Conservation (phyloP, 2,113 vertebrate genomes). For the Microtus pennsylvanicus region DNA sequence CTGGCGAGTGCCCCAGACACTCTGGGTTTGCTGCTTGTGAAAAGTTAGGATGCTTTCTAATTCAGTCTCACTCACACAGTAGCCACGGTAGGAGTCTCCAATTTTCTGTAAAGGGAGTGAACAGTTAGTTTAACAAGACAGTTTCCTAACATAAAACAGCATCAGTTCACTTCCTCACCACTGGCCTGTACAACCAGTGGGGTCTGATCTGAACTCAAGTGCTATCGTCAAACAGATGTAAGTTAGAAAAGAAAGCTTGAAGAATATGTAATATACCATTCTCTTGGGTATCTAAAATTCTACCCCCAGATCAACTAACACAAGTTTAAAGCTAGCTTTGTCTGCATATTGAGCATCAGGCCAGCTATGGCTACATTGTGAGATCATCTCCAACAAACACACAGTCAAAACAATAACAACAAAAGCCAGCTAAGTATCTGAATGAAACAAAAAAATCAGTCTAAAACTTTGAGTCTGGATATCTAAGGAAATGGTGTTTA, state of each 20-base stretch:
- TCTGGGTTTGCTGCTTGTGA: conserved; percentile 92
- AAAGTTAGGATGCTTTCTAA: conserved; percentile 89
- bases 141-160: conserved; percentile 17
- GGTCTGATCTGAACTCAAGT: conserved; percentile 29
- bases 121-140: conserved; percentile 64
- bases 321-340: background rate
- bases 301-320: background rate
- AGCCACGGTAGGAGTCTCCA: conserved; percentile 92
- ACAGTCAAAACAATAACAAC: background rate
- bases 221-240: conserved; percentile 26
- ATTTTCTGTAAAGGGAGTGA: conserved; percentile 88
- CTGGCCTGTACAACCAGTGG: conserved; percentile 14
- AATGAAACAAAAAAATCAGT: conserved; percentile 11
- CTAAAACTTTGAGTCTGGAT: background rate
- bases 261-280: conserved; percentile 11
- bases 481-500: conserved; percentile 41
- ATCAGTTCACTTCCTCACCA: background rate
- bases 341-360: background rate
- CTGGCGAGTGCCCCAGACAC: conserved; percentile 91
- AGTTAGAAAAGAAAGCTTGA: conserved; percentile 24
- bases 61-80: conserved; percentile 90
- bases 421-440: background rate
- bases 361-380: background rate
- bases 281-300: conserved; percentile 51
- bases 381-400: background rate